Conservation (phyloP, 2,113 vertebrate species). For the Neolamprologus sp. region DNA sequence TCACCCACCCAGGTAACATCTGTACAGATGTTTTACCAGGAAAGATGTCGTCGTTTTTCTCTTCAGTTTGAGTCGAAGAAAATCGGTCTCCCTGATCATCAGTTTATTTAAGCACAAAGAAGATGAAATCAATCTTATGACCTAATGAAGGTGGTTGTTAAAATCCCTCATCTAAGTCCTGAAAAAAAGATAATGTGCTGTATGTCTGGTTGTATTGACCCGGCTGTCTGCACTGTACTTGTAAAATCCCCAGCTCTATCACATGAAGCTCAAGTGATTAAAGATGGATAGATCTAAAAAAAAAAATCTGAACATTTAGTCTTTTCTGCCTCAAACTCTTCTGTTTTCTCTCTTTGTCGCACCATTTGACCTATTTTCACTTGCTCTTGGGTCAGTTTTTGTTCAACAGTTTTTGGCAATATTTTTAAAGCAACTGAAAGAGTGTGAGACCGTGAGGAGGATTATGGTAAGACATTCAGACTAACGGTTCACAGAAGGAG, state of each 20-base stretch:
- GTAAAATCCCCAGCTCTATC: background rate
- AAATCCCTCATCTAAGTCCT: background rate
- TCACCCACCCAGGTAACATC: background rate
- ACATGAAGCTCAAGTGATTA: constrained; percentile 1
- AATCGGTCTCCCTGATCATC: background rate
- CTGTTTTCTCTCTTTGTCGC: background rate
- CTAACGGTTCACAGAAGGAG: background rate
- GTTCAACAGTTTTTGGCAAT: accelerated
- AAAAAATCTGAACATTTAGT: background rate
- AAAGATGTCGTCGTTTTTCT: background rate
- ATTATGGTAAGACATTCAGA: background rate
- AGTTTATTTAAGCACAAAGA: background rate
- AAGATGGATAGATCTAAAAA: background rate
- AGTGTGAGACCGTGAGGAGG: background rate
- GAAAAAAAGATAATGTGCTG: background rate
- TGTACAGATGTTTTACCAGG: background rate
- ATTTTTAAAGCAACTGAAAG: background rate
- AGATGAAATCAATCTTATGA: background rate
- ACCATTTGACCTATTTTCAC: background rate
- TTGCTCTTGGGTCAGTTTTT: background rate
- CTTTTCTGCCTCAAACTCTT: background rate
- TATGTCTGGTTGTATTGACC: background rate
- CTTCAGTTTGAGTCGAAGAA: background rate
- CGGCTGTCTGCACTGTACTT: background rate
- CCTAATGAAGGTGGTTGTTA: background rate